Conservation (phyloP, 2,797 vertebrate genomes). For the Anabas testudineus region DNA sequence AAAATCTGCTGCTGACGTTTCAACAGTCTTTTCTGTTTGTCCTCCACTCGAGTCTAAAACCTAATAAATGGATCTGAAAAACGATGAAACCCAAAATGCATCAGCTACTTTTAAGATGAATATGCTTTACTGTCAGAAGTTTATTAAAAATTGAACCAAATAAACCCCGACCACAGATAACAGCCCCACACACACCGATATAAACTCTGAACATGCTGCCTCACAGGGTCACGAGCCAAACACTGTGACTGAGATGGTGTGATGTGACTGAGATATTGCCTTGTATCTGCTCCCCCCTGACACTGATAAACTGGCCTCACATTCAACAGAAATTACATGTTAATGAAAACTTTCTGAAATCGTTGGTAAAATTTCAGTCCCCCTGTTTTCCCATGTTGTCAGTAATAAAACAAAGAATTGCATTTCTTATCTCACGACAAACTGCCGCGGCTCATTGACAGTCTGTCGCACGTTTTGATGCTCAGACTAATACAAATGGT, state of each 20-base stretch:
- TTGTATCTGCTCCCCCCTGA: conserved; percentile 30
- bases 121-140: neutral
- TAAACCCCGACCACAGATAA: conserved; percentile 13
- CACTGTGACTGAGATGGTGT: conserved; percentile 31
- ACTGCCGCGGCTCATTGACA: conserved; percentile 12
- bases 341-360: conserved; percentile 25
- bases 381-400: conserved; percentile 4
- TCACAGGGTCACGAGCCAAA: conserved; percentile 9
- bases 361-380: conserved; percentile 3
- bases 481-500: conserved; percentile 14
- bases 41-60: neutral
- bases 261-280: conserved; percentile 7
- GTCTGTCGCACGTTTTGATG: conserved; percentile 10
- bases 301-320: conserved; percentile 58
- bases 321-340: conserved; percentile 8
- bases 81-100: neutral
- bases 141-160: conserved; percentile 10
- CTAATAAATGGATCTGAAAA: neutral
- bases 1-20: conserved; percentile 20
- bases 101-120: neutral
- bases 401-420: conserved; percentile 38
- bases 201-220: conserved; percentile 19
- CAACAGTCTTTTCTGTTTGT: neutral
- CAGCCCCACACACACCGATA: neutral
- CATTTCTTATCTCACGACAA: conserved; percentile 43